Conservation (phyloP, 2,797 vertebrate genomes). For the Leptatherina wallacei region DNA sequence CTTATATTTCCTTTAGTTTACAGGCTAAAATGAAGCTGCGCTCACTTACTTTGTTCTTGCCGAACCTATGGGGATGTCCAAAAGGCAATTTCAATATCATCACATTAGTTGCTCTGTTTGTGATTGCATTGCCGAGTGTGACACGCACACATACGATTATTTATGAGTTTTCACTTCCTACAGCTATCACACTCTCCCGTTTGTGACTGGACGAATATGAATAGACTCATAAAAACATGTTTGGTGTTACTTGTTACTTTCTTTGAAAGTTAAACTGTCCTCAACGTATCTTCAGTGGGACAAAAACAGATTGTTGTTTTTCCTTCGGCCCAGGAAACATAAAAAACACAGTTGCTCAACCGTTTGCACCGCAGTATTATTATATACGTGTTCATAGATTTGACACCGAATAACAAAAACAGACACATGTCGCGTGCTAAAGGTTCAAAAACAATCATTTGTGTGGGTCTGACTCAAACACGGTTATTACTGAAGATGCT, state of each 20-base stretch:
- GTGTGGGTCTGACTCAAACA: neutral
- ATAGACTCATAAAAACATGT: neutral
- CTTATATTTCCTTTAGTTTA: neutral
- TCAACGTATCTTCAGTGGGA: neutral
- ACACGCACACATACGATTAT: neutral
- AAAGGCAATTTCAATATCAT: neutral
- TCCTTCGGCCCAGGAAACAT: neutral
- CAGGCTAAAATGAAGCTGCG: neutral
- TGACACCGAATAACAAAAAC: neutral
- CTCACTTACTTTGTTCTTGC: neutral
- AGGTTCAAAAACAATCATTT: neutral
- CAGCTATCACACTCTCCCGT: neutral
- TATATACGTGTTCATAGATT: neutral
- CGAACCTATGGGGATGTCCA: neutral
- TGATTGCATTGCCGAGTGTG: neutral
- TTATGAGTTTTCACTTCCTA: neutral
- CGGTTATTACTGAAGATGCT: conserved; percentile 37
- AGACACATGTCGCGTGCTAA: neutral
- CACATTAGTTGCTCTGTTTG: neutral
- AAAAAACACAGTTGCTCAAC: neutral
- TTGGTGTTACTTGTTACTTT: conserved; percentile 1
- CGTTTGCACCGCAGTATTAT: neutral
- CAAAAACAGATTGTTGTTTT: neutral
- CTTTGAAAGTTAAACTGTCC: neutral
- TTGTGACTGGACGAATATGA: conserved; percentile 8